Evolutionary conservation across 1,140 invertebrate genomes (phyloP), one percentile per base, ranked within the genome.

Genomic region (Melitaea cinxia): DNA sequence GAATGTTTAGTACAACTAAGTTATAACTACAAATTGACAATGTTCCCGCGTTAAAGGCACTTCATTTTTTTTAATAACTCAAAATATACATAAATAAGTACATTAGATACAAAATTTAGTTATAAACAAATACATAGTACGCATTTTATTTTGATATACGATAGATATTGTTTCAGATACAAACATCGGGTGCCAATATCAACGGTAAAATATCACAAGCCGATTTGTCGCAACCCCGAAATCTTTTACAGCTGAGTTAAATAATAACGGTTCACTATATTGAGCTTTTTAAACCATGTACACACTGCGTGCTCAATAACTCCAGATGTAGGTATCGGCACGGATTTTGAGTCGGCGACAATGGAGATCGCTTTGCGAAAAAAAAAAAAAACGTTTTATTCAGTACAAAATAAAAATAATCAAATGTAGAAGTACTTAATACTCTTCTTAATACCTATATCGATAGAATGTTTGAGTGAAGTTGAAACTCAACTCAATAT

Each of bases 1-100:
- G 88, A 90, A 90, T 90, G 88, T 90, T 84, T 68, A 65, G 68
- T 75, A 70, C 62, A 24, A 49, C 60, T 63, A 66, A 12, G 54
- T 77, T 65, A 65, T 9, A 50, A 24, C n/a, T 65, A 65, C 24
- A 73, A 80, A 83, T 83, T 80, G 75, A 82, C 72, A 81, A 69
- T 83, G 83, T 75, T 82, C 80, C 82, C 82, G 68, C 63, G 69
- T 62, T 68, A 75, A 71, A 75, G 73, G 70, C 60, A 78, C 72
- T 78, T 75, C 21, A 23, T 47, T 33, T 79, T 53, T 53, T 53
- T 21, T n/a, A n/a, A n/a, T n/a, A n/a, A n/a, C n/a, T n/a, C n/a
- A n/a, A n/a, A n/a, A n/a, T n/a, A n/a, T n/a, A 42, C 24, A 24
- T 37, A 19, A 35, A 60, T 53, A 61, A 61, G 49, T 61, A 61